Evolutionary conservation across 2,113 vertebrate genomes (phyloP).

Genomic region (Tapirus terrestris): DNA sequence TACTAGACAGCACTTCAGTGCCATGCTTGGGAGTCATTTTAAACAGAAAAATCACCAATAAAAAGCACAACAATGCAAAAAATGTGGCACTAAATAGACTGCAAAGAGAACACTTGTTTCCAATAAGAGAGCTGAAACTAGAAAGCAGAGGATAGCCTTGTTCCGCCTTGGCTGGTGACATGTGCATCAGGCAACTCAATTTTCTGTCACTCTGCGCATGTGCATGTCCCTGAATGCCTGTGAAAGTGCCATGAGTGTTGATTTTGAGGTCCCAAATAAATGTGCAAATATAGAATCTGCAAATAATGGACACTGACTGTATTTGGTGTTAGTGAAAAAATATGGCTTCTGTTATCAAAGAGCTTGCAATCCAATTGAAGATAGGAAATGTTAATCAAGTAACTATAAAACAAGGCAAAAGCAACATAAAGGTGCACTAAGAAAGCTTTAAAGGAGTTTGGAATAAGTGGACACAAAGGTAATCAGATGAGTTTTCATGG

Average conservation of each 20-base stretch:
- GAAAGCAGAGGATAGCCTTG: not conserved
- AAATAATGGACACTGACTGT: not conserved
- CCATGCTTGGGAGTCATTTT: not conserved
- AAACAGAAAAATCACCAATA: not conserved
- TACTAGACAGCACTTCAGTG: not conserved
- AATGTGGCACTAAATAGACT: not conserved
- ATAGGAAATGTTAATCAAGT: not conserved
- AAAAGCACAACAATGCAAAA: not conserved
- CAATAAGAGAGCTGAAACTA: not conserved
- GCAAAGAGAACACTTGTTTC: not conserved
- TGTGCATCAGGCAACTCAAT: not conserved
- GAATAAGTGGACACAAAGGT: not conserved
- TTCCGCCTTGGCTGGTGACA: not conserved
- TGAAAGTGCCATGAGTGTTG: not conserved
- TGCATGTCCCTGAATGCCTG: not conserved
- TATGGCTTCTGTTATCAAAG: not conserved
- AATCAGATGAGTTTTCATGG: not conserved
- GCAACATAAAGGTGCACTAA: not conserved
- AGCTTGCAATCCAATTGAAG: not conserved
- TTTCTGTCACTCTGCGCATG: not conserved
- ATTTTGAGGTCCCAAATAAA: not conserved
- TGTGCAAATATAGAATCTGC: not conserved
- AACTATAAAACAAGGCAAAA: not conserved
- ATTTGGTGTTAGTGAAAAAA: not conserved
- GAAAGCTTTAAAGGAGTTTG: not conserved